Evolutionary conservation across 2,888 invertebrate species (phyloP), one percentile per base, ranked within the genome.

Genomic region (Eurois occulta): DNA sequence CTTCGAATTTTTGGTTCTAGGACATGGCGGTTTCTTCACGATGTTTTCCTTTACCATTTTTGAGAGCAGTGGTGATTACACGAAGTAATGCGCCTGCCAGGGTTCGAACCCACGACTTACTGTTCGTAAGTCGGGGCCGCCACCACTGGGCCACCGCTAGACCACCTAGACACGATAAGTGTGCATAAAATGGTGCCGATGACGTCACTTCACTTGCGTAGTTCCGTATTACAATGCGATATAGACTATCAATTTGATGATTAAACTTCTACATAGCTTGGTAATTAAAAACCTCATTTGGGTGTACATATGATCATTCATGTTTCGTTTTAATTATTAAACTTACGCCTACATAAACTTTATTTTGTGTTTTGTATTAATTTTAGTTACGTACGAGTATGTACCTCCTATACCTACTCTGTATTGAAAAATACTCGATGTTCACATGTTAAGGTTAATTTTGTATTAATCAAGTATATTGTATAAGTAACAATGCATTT

Each of bases 221-320:
- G 32, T 85, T 73, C 52, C 21, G 38, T 60, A 28, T 35, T 60
- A 78, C 46, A 73, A 55, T 70, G 41, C 32, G 60, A 70, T 77
- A 75, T 78, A 60, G 38, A 35, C 64, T 65, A 75, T 81, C 55
- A 78, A 81, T 84, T 84, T 78, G 35, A 85, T 85, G 70, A 84
- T 81, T 78, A 75, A 82, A 76, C 46, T 28, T 62, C 21, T 60
- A 84, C 55, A 67, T 66, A 10, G 41, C 70, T 75, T 13, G 46
- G 67, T 75, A 78, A 84, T 85, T 75, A 75, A 62, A 81, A 21
- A 16, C 21, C 32, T 28, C 16, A 60, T 35, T 48, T 67, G 62
- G 81, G 62, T 46, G 69, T 69, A 65, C 43, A 46, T 38, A 65
- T 74, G 72, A 55, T 78, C 72, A 81, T 85, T 81, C 69, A 78